These are phyloP conservation scores for Alces alces DNA, from an alignment of 2,113 vertebrate species.

Conservation along the genomic window DNA sequence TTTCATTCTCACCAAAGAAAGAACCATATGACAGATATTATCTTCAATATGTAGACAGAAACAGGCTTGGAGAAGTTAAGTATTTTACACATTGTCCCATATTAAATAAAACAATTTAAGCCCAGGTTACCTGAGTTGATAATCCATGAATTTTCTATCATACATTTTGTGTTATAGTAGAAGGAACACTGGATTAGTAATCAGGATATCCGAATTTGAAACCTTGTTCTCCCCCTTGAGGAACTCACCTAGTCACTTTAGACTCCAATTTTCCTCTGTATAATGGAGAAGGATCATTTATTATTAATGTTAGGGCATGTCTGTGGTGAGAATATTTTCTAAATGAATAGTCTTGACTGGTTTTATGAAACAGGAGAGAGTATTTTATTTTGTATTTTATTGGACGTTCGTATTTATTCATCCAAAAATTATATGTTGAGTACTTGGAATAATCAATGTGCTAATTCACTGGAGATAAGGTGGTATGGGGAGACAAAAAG, in stretches of 20 bases:
- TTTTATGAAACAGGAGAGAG: background rate
- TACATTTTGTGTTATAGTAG: background rate
- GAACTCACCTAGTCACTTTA: background rate
- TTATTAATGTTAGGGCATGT: background rate
- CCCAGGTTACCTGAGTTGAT: background rate
- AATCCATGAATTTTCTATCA: background rate
- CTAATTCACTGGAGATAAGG: background rate
- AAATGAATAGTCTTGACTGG: background rate
- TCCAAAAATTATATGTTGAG: constrained; percentile 10
- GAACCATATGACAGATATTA: background rate
- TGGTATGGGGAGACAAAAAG: background rate
- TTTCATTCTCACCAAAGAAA: background rate
- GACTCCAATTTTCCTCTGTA: background rate
- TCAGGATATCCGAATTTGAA: background rate
- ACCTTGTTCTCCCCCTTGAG: background rate
- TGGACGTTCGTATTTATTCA: background rate
- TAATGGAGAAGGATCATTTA: background rate
- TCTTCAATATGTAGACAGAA: background rate
- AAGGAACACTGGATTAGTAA: background rate
- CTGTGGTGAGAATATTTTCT: background rate
- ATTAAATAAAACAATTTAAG: background rate
- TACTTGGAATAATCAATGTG: constrained; percentile 1
- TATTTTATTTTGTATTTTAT: background rate
- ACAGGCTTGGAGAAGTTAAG: background rate
- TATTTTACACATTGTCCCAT: background rate